Percentiles rank a stretch among this genome's conserved stretches.
Conservation (phyloP, 2,888 invertebrate genomes). For the Perdita meconis region DNA sequence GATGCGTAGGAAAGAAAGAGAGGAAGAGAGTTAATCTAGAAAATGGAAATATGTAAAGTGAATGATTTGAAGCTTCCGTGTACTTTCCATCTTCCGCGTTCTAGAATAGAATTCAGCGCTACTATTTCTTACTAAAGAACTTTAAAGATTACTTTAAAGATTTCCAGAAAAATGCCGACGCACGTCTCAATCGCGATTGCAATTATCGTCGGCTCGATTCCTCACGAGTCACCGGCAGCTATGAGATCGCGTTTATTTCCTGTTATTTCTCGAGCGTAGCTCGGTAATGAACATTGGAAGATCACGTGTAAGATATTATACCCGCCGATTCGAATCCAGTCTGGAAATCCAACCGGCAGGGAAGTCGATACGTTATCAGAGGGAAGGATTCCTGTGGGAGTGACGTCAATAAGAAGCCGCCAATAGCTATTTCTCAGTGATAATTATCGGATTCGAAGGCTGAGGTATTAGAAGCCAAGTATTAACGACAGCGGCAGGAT, state of each 20-base stretch:
- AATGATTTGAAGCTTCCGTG: no score
- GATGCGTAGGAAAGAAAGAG: no score
- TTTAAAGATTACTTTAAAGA: no score
- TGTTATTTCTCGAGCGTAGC: not conserved
- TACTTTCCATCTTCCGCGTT: no score
- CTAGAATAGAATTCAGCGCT: not conserved
- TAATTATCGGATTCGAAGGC: constrained; percentile 44
- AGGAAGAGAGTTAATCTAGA: no score
- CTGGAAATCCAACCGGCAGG: constrained; percentile 16
- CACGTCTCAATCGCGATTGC: constrained; percentile 9
- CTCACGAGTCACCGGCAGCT: not conserved
- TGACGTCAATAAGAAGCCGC: constrained; percentile 43
- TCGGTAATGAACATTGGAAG: constrained; percentile 22
- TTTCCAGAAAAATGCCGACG: constrained; percentile 9
- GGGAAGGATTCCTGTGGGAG: constrained; percentile 19
- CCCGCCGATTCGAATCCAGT: constrained; percentile 8
- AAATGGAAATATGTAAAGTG: no score
- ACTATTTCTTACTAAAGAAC: no score
- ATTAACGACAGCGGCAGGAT: constrained; percentile 12
- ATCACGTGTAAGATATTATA: constrained; percentile 48
- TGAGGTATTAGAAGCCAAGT: constrained; percentile 28
- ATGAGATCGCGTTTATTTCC: constrained; percentile 22
- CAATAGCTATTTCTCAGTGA: constrained; percentile 8
- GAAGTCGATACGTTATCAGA: constrained; percentile 41
- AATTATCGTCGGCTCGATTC: constrained; percentile 29